These are phyloP conservation scores for Melolontha melolontha DNA, from an alignment of 2,888 invertebrate species.

Conservation along the genomic window DNA sequence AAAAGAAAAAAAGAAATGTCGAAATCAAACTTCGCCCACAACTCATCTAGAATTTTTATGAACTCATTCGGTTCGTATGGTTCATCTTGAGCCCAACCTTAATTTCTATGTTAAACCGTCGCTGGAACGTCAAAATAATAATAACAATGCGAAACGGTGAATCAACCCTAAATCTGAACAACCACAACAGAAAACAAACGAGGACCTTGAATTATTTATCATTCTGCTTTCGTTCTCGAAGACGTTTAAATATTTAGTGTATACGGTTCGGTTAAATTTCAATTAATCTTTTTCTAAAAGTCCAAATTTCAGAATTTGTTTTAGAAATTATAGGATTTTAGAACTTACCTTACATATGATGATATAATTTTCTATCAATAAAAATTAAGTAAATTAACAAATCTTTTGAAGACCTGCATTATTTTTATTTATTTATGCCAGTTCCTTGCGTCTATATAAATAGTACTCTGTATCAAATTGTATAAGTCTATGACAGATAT, in stretches of 20 bases:
- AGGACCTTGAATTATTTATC: slow-evolving; percentile 18
- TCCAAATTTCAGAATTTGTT: too few species aligned
- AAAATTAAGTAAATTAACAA: too few species aligned
- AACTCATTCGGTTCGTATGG: not conserved
- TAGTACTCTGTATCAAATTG: too few species aligned
- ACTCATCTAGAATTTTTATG: slow-evolving; percentile 25
- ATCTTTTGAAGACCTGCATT: too few species aligned
- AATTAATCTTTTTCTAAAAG: too few species aligned
- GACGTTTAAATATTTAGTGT: not conserved
- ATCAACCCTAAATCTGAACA: slow-evolving; percentile 25
- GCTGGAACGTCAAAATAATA: slow-evolving; percentile 32
- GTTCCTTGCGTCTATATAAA: too few species aligned
- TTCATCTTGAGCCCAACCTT: slow-evolving; percentile 25
- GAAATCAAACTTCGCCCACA: slow-evolving; percentile 24
- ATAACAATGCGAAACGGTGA: slow-evolving; percentile 25
- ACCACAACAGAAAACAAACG: slow-evolving; percentile 19
- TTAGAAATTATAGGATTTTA: too few species aligned
- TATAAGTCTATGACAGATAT: too few species aligned
- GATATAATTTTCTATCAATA: too few species aligned
- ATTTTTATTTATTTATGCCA: too few species aligned
- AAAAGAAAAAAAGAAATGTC: slow-evolving; percentile 5
- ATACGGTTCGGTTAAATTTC: not conserved
- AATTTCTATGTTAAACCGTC: slow-evolving; percentile 25
- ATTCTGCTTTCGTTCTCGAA: not conserved
- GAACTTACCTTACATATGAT: too few species aligned